Conservation (phyloP, 2,113 vertebrate genomes). For the Colaptes auratus region DNA sequence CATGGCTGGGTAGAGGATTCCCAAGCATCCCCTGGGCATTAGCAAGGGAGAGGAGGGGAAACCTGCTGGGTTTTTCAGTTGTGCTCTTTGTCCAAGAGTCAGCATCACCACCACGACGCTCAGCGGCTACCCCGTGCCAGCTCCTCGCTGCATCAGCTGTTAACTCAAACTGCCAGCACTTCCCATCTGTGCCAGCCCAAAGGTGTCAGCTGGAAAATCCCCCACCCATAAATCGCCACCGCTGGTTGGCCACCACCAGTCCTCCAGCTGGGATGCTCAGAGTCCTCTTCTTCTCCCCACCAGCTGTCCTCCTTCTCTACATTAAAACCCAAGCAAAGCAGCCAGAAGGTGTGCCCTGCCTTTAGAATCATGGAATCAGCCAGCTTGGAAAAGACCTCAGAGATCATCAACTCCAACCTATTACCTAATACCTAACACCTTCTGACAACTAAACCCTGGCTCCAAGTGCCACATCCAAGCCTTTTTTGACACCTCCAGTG, state of each 20-base stretch:
- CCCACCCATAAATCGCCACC: background rate
- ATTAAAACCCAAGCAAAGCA: background rate
- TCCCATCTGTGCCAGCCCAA: background rate
- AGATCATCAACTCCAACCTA: too few relatives aligned
- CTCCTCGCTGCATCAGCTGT: background rate
- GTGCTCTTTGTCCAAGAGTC: background rate
- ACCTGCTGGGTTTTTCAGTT: too few relatives aligned
- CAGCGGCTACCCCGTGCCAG: background rate
- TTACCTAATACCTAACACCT: too few relatives aligned
- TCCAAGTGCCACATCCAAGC: too few relatives aligned
- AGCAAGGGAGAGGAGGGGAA: background rate
- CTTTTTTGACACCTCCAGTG: too few relatives aligned
- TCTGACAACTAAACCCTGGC: too few relatives aligned
- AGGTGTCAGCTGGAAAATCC: conserved; percentile 31
- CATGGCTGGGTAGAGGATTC: background rate
- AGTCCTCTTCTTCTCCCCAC: background rate
- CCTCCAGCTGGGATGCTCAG: background rate
- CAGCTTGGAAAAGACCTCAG: too few relatives aligned
- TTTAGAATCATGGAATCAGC: background rate
- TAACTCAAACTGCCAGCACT: conserved; percentile 1
- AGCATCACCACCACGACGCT: background rate
- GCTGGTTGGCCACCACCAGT: background rate
- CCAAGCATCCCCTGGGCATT: background rate
- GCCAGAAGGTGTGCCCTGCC: background rate
- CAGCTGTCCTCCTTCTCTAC: background rate